Evolutionary conservation across 2,888 invertebrate genomes (phyloP), one percentile per base, ranked within the genome.

Genomic region (Leptinotarsa juncta): DNA sequence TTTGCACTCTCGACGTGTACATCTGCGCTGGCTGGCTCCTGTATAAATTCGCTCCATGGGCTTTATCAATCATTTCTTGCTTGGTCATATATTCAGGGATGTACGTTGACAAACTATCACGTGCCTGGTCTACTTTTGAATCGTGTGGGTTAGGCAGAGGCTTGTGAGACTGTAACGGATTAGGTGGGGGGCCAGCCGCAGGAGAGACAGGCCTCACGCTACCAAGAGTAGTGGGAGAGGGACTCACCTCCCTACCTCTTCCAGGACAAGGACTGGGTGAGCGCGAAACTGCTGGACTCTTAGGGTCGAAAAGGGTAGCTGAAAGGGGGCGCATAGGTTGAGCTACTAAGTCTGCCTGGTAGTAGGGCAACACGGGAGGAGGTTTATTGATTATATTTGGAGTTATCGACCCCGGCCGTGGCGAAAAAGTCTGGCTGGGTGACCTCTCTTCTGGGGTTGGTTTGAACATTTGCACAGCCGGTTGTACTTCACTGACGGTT

Each of bases 291-390:
- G 89, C 90, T 16, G 91, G 90, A 83, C 90, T 91, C 65, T 89
- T 89, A 26, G 92, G 92, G 80, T 93, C 91, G 79, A 91, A 91
- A 70, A 91, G 84, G 79, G 91, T 91, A 60, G 90, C 89, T 82
- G 91, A 90, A 3, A 91, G 89, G 5, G 94, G 91, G 71, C 88
- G 83, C 83, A 91, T 91, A 83, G 93, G 91, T 62, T 92, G 92
- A n/a, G 92, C 90, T 50, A 94, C 92, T 80, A 95, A 89, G 86
- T 94, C 93, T 87, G 92, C 92, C 87, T 96, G 95, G 85, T 96
- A 96, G 82, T 91, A 92, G 12, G 95, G 95, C 80, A 96, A 92
- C 68, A 92, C 90, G 15, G 94, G 92, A 2, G 94, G 93, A 42
- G 95, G 93, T 86, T 93, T 93, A 84, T 94, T 94, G 74, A 92